A percentile compares a stretch with the other conserved stretches of the same genome.
Conservation (phyloP, 2,113 vertebrate species). For the Bothrops jararaca region DNA sequence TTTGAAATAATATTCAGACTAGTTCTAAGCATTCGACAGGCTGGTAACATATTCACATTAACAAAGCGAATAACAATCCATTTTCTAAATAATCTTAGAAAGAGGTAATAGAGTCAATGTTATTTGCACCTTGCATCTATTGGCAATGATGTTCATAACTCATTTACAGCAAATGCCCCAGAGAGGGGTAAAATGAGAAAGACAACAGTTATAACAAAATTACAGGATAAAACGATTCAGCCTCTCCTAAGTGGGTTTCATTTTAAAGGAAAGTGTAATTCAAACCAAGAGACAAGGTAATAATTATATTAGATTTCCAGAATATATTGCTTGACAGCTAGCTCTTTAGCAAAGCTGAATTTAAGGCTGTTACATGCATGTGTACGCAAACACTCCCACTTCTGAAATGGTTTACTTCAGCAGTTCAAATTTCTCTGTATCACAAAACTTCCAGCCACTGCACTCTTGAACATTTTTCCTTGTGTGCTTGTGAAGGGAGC, state of each 20-base stretch:
- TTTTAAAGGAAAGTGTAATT: constrained; percentile 58
- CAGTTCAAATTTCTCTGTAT: constrained; percentile 29
- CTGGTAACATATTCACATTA: not conserved
- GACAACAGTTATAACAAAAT: constrained; percentile 37
- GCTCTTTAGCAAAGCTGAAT: constrained; percentile 31
- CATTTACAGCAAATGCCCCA: constrained; percentile 27
- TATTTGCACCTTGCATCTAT: constrained; percentile 1
- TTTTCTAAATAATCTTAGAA: constrained; percentile 41
- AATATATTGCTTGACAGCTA: constrained; percentile 46
- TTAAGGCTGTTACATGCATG: constrained; percentile 43
- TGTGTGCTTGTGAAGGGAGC: too few species aligned
- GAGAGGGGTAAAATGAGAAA: constrained; percentile 39
- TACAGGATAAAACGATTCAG: constrained; percentile 47
- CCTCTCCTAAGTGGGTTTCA: constrained; percentile 41
- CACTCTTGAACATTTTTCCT: not conserved
- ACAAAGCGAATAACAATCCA: constrained; percentile 23
- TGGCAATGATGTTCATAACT: constrained; percentile 6
- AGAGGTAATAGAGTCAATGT: constrained; percentile 20
- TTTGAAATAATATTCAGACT: constrained; percentile 30
- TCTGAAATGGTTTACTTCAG: constrained; percentile 6
- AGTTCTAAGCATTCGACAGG: constrained; percentile 29
- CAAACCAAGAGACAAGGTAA: constrained; percentile 47
- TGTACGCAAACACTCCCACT: not conserved
- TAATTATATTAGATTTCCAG: constrained; percentile 52
- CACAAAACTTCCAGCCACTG: constrained; percentile 18